A percentile compares a stretch with the other conserved stretches of the same genome.
phyloP scores from a whole-genome alignment of 2,113 vertebrate species.

The Hystrix brachyura region DNA sequence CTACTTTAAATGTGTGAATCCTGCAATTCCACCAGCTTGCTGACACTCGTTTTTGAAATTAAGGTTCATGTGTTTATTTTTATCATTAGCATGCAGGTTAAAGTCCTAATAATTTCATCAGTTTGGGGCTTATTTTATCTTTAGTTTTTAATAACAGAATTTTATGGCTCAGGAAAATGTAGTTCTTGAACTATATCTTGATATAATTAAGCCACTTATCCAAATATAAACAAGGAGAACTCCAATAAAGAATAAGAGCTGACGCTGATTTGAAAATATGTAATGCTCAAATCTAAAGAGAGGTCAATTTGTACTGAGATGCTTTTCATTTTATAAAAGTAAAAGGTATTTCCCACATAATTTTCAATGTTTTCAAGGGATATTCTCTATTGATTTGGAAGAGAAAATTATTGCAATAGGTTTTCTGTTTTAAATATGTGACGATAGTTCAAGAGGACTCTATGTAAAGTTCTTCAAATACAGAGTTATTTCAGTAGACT shows the following conservation, averaged over 20 bases:
- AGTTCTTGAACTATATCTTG: not conserved
- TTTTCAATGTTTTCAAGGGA: conserved; percentile 48
- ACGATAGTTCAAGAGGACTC: not conserved
- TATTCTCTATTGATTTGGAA: conserved; percentile 23
- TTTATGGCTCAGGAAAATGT: not conserved
- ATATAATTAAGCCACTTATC: not conserved
- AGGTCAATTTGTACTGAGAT: not conserved
- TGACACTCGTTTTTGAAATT: conserved; percentile 9
- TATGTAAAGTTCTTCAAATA: conserved; percentile 20
- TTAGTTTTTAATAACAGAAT: conserved; percentile 28
- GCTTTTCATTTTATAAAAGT: conserved; percentile 31
- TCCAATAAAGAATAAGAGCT: not conserved
- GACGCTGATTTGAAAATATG: not conserved
- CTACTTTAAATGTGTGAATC: conserved; percentile 55
- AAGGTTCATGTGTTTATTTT: conserved; percentile 17
- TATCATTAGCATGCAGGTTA: not conserved
- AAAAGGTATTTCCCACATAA: conserved; percentile 17
- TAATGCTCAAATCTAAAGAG: not conserved
- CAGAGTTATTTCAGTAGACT: conserved; percentile 33
- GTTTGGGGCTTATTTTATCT: not conserved
- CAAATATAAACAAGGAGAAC: not conserved
- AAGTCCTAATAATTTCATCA: conserved; percentile 35
- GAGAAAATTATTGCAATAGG: conserved; percentile 6
- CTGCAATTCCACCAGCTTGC: not conserved
- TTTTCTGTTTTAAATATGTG: conserved; percentile 62